Base-by-base conservation (phyloP, 1,140 invertebrate species). In the Sinonovacula constricta region DNA sequence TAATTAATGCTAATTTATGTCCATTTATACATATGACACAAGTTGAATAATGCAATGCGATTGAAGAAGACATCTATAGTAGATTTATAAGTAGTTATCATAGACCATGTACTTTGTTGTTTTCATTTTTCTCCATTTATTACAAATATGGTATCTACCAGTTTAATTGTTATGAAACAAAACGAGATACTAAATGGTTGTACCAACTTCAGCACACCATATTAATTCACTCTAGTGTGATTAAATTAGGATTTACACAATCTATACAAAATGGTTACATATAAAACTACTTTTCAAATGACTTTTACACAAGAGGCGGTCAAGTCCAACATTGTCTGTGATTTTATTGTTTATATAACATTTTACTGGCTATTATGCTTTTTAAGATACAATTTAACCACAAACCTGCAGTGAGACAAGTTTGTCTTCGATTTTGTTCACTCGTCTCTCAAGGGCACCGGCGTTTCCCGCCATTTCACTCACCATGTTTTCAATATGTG, bases 401-500 rank as follows among this genome's bases (percentile, higher is more conserved):
- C n/a, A 34, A 81, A 90, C 89, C 88, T 89, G 88, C 28, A 90
- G 78, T 10, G 82, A 63, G 12, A 77, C 65, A 12, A 91, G 80
- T 22, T 84, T 87, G 51, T 89, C 87, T 72, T 91, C 90, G 26
- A 91, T 88, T 78, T 86, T 87, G 59, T 80, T 85, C 2, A 90
- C 88, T 51, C 88, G 56, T 67, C 86, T 85, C 90, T 99, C 97
- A 81, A 98, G 92, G 15, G 94, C 93, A 88, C 97, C 95, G 90
- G 98, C 97, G 69, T 97, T 94, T 53, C 94, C 94, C 89, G 95
- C 97, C 95, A 99, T 97, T 86, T 99, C 97, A 24, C 96, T 96
- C 56, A 99, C 97, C 85, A 98, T 96, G 92, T 98, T 97, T 91
- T 98, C 98, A 62, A 99, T 97, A 18, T 96, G 97, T 88, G 97